Percentiles rank a stretch among this genome's conserved stretches.
Evolutionary conservation across 2,113 vertebrate genomes (phyloP).

Genomic region (Delphinapterus leucas): DNA sequence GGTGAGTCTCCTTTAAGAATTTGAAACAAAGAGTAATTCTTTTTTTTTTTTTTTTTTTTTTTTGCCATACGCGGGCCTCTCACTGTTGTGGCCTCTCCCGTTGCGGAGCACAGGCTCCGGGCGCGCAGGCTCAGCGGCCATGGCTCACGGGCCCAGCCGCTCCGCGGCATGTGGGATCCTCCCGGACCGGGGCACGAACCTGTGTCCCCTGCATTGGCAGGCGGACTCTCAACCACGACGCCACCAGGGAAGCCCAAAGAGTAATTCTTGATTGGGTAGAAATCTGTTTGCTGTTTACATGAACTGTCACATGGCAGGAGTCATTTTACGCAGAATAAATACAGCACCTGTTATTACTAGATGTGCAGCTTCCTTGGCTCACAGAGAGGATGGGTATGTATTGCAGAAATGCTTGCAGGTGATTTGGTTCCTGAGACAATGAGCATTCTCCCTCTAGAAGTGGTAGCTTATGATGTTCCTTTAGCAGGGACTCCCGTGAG

Average conservation of each 20-base stretch:
- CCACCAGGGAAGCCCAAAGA: not conserved
- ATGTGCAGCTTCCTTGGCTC: slow-evolving; percentile 41
- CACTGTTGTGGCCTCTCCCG: no score
- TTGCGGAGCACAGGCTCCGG: no score
- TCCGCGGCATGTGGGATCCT: no score
- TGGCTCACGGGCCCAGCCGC: no score
- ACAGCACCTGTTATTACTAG: not conserved
- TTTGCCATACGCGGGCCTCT: no score
- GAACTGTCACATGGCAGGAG: slow-evolving; percentile 1
- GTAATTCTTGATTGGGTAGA: slow-evolving; percentile 1
- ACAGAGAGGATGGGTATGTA: not conserved
- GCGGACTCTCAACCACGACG: no score
- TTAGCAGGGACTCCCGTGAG: not conserved
- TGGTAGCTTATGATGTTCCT: not conserved
- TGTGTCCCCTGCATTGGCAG: no score
- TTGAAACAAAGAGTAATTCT: slow-evolving; percentile 43
- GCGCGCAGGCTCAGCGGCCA: no score
- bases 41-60: not conserved
- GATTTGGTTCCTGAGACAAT: slow-evolving; percentile 38
- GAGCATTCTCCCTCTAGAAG: not conserved
- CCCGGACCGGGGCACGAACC: no score
- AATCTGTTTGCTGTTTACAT: slow-evolving; percentile 8
- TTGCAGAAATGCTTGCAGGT: not conserved
- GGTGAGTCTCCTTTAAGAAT: slow-evolving; percentile 57
- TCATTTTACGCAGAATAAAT: slow-evolving; percentile 49